Percentiles rank a stretch among this genome's conserved stretches.
phyloP scores from a whole-genome alignment of 2,888 invertebrate genomes.

The Dolomedes plantarius region DNA sequence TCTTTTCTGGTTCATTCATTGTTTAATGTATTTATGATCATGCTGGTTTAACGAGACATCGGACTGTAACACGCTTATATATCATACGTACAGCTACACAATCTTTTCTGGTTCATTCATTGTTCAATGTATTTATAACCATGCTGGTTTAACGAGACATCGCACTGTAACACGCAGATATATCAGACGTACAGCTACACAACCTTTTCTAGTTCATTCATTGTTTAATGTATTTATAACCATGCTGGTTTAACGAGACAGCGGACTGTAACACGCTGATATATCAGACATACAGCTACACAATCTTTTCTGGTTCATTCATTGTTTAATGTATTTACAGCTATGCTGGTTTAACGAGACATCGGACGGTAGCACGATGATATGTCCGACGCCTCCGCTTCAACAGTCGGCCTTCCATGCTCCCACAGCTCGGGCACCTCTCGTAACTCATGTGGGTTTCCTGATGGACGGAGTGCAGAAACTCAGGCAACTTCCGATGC shows the following conservation, averaged over 20 bases:
- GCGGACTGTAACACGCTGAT: slow-evolving; percentile 74
- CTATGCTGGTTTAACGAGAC: slow-evolving; percentile 39
- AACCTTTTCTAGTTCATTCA: no score
- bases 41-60: no score
- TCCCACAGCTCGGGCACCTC: slow-evolving; percentile 71
- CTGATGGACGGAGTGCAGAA: slow-evolving; percentile 76
- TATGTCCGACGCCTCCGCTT: slow-evolving; percentile 74
- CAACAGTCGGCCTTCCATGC: slow-evolving; percentile 51
- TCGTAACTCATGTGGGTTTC: slow-evolving; percentile 74
- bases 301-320: no score
- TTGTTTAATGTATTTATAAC: slow-evolving; percentile 39
- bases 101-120: no score
- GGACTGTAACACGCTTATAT: no score
- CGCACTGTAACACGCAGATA: no score
- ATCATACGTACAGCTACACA: no score
- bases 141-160: slow-evolving; percentile 32
- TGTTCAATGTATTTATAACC: slow-evolving; percentile 47
- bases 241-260: slow-evolving; percentile 35
- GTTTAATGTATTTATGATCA: no score
- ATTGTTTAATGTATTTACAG: slow-evolving; percentile 28
- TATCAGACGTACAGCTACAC: no score
- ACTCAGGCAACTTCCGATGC: slow-evolving; percentile 72
- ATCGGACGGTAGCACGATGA: slow-evolving; percentile 74
- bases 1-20: no score
- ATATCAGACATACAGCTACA: no score